Evolutionary conservation across 2,797 vertebrate genomes (phyloP), one percentile per base, ranked within the genome.

Genomic region (Anguilla megastoma): DNA sequence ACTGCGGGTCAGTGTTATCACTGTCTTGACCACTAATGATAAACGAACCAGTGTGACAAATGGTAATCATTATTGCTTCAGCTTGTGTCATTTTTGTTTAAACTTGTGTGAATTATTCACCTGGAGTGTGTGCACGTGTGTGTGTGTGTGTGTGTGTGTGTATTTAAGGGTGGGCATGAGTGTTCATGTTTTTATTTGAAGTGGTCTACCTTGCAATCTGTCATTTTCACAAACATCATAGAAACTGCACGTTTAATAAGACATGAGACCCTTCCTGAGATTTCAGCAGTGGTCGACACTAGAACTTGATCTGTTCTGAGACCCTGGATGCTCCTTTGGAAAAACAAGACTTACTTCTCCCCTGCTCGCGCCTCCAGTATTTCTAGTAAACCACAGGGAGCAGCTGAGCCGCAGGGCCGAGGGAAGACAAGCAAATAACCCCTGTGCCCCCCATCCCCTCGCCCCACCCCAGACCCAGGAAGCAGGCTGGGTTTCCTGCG

Each of bases 141-240:
- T 89, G 86, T 33, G 87, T 50, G 45, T 58, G 52, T 36, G 33
- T 85, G n/a, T 86, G 66, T 52, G 48, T 86, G 66, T 76, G 86
- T 48, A n/a, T 87, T 48, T 86, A 58, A 66, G 41, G 76, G 14
- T 84, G 21, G 33, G 0, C 74, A 79, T 41, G 41, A 27, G n/a
- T n/a, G 85, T 82, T 84, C 89, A 88, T 87, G 85, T 69, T 60
- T 82, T 80, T 36, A 24, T 80, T 80, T 80, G 18, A 79, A 48
- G 76, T 74, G 30, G 45, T n/a, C 79, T 82, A 50, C 79, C 79
- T 82, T 48, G 21, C 45, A 8, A 50, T 50, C 8, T 50, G 3
- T 82, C 45, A 16, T 83, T 45, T 87, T 82, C n/a, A 30, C 12
- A 54, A 60, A 87, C 27, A 50, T 60, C 56, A 14, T 21, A 27